These are phyloP conservation scores for Tychaedon coryphoeus DNA, from an alignment of 2,113 vertebrate genomes.

Conservation along the genomic window DNA sequence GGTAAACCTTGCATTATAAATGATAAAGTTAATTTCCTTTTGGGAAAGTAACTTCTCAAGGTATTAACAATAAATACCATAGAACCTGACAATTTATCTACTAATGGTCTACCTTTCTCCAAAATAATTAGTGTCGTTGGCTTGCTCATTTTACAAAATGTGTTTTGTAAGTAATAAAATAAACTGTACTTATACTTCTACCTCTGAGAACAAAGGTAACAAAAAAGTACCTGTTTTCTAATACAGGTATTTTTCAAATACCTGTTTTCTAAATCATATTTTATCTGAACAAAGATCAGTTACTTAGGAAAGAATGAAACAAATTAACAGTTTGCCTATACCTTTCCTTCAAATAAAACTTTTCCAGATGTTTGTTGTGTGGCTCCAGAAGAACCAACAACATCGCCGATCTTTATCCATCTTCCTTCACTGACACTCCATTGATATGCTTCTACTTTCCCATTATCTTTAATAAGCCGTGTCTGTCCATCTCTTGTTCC, in stretches of 20 bases:
- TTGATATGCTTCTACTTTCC: conserved; percentile 83
- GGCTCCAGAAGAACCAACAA: conserved; percentile 91
- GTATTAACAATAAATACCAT: neutral
- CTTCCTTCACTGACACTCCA: conserved; percentile 80
- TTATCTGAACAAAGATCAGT: neutral
- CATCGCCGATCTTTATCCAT: conserved; percentile 98
- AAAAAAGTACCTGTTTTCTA: neutral
- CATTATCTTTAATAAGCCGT: conserved; percentile 77
- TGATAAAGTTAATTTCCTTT: neutral
- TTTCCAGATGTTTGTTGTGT: conserved; percentile 90
- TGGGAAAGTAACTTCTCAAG: neutral
- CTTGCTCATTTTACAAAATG: neutral
- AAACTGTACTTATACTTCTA: neutral
- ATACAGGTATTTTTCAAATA: neutral
- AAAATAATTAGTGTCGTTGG: neutral
- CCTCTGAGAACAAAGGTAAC: neutral
- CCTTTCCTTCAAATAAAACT: conserved; percentile 95
- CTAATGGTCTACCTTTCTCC: neutral
- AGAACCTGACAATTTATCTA: neutral
- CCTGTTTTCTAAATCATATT: neutral
- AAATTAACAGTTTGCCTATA: conserved; percentile 59
- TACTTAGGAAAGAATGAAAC: neutral
- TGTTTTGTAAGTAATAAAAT: neutral
- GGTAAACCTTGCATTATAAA: neutral
- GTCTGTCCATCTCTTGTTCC: conserved; percentile 84